Evolutionary conservation across 2,113 vertebrate species (phyloP), one percentile per base, ranked within the genome.

Genomic region (Acanthisitta chloris): DNA sequence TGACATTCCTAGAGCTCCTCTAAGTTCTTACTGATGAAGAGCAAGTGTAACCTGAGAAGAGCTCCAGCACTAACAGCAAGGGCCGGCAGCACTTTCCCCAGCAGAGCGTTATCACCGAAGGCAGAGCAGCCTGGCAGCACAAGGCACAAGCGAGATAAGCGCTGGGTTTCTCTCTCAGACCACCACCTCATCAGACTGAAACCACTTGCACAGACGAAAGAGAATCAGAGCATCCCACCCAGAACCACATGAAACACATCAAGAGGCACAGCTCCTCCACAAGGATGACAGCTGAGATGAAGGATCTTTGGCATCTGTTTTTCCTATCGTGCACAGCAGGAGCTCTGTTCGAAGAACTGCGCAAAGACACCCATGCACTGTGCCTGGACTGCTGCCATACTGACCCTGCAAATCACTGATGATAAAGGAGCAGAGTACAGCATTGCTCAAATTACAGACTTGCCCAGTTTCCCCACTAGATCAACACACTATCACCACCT

Each of bases 161-260:
- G 0, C 17, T 14, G 62, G 62, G 49, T 88, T 71, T 52, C 90
- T 59, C 46, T 64, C 67, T 51, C 74, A 10, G 87, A 23, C 16
- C n/a, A 28, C 19, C 0, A 0, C 43, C 73, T 33, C 42, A 15
- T 59, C 58, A 38, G 42, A 80, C 45, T 8, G 62, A 70, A 93
- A 49, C 38, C 34, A 8, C 38, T 28, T 24, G 21, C 25, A 12
- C 0, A 4, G 43, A 31, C 0, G 8, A 23, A 8, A 40, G 6
- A 40, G n/a, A 86, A 77, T 31, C 38, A 38, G 76, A 72, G 57
- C 74, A 33, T 8, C 62, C 43, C 71, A 45, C 28, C 79, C 42
- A 20, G 6, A 38, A 65, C 33, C 21, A 8, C 25, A 6, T 0
- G 24, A 16, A 17, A 15, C 0, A 0, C n/a, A 12, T 3, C 3